These are phyloP conservation scores for Cyanistes caeruleus DNA, from an alignment of 2,113 vertebrate species.

Conservation along the genomic window DNA sequence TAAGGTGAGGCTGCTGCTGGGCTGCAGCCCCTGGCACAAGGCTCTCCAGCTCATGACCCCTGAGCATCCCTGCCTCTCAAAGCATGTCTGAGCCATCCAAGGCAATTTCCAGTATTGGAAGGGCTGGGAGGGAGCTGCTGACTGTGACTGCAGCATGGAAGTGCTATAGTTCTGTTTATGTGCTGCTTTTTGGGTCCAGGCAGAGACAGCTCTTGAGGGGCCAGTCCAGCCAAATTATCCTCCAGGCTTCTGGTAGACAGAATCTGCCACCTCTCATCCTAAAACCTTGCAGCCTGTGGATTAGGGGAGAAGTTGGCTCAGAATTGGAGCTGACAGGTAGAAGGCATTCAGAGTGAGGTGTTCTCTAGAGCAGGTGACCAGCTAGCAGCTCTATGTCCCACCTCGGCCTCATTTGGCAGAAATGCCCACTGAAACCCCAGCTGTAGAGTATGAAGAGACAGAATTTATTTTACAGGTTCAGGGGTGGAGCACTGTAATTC, in stretches of 20 bases:
- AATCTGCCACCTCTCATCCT: neutral
- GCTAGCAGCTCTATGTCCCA: neutral
- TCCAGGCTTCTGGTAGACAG: neutral
- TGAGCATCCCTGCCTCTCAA: neutral
- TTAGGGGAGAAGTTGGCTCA: neutral
- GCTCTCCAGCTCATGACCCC: accelerated
- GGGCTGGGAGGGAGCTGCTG: neutral
- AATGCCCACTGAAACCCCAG: neutral
- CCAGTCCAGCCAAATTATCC: neutral
- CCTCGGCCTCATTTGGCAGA: neutral
- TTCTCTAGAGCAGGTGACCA: neutral
- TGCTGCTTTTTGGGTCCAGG: neutral
- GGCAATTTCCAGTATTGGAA: accelerated
- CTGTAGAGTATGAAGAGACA: accelerated
- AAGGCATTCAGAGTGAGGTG: neutral
- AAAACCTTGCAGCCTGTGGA: neutral
- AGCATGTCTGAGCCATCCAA: accelerated
- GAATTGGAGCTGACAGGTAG: neutral
- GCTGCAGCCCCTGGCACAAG: neutral
- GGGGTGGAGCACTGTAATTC: neutral
- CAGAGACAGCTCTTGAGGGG: neutral
- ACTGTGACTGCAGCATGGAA: neutral
- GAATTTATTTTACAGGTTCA: neutral
- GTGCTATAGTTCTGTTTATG: accelerated
- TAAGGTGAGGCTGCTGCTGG: neutral